Percentiles rank a stretch among this genome's conserved stretches.
Evolutionary conservation across 23 tunicate genomes (phyloP).

Genomic region (Ciona savignyi): DNA sequence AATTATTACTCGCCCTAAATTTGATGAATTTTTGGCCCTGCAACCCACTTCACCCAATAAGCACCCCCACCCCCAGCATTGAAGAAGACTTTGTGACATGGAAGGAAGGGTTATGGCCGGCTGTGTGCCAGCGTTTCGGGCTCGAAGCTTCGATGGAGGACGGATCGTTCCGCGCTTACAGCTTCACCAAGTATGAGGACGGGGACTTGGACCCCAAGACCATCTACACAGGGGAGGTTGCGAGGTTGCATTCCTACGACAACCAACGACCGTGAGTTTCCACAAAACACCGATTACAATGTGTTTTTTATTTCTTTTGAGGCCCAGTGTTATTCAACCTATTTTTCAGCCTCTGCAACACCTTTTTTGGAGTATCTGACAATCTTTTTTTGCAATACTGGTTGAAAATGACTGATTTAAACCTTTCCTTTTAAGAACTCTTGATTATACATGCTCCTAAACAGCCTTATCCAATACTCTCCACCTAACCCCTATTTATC

Average conservation of each 20-base stretch:
- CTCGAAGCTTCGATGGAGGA: slow-evolving; percentile 57
- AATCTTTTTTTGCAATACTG: too few relatives aligned
- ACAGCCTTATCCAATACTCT: too few relatives aligned
- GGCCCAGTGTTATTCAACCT: background rate
- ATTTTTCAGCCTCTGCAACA: background rate
- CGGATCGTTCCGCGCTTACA: slow-evolving; percentile 71
- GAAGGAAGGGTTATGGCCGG: slow-evolving; percentile 97
- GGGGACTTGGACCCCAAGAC: slow-evolving; percentile 34
- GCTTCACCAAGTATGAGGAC: slow-evolving; percentile 27
- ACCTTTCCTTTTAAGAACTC: too few relatives aligned
- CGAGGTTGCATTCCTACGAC: slow-evolving; percentile 75
- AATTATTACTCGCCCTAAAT: too few relatives aligned
- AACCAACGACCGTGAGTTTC: slow-evolving; percentile 87
- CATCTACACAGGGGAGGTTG: slow-evolving; percentile 85
- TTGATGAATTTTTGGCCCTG: too few relatives aligned
- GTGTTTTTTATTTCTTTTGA: background rate
- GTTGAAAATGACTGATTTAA: too few relatives aligned
- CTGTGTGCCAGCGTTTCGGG: slow-evolving; percentile 71
- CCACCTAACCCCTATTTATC: too few relatives aligned
- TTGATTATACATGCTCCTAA: too few relatives aligned
- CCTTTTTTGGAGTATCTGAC: background rate
- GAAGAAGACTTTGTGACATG: slow-evolving; percentile 99
- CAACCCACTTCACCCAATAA: too few relatives aligned
- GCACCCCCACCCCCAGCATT: slow-evolving; percentile 34
- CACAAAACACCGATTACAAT: too few relatives aligned